Percentiles rank a stretch among this genome's conserved stretches.
Conservation (phyloP, 2,797 vertebrate genomes). For the Cyprinella venusta region DNA sequence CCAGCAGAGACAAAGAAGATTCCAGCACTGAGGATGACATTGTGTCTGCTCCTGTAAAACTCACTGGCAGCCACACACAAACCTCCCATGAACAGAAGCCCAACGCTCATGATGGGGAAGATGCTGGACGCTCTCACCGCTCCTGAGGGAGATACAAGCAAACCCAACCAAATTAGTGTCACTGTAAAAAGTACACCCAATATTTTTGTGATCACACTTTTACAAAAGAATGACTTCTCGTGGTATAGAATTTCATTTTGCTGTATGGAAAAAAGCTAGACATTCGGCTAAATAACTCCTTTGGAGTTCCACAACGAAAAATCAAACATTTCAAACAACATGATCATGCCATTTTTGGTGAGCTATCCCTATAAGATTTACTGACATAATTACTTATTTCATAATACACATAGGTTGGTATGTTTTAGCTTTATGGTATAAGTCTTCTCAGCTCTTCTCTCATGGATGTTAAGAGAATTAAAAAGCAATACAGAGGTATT, state of each 20-base stretch:
- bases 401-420: neutral
- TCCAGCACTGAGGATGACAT: slow-evolving; percentile 96
- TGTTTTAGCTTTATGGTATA: neutral
- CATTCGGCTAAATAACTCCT: neutral
- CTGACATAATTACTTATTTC: neutral
- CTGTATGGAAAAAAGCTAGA: neutral
- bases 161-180: slow-evolving; percentile 45
- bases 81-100: slow-evolving; percentile 94
- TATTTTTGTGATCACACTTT: neutral
- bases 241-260: neutral
- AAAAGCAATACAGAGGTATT: neutral
- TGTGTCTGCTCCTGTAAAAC: slow-evolving; percentile 97
- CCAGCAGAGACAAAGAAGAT: slow-evolving; percentile 99
- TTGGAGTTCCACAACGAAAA: neutral
- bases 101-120: slow-evolving; percentile 98
- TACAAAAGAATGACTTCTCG: neutral
- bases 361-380: neutral
- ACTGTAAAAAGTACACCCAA: slow-evolving; percentile 1
- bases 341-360: neutral
- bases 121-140: slow-evolving; percentile 96
- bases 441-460: neutral
- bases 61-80: slow-evolving; percentile 96
- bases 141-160: slow-evolving; percentile 75
- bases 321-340: neutral
- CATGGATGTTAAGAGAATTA: neutral